phyloP scores from a whole-genome alignment of 2,113 vertebrate genomes.

The Lichenostomus cassidix region DNA sequence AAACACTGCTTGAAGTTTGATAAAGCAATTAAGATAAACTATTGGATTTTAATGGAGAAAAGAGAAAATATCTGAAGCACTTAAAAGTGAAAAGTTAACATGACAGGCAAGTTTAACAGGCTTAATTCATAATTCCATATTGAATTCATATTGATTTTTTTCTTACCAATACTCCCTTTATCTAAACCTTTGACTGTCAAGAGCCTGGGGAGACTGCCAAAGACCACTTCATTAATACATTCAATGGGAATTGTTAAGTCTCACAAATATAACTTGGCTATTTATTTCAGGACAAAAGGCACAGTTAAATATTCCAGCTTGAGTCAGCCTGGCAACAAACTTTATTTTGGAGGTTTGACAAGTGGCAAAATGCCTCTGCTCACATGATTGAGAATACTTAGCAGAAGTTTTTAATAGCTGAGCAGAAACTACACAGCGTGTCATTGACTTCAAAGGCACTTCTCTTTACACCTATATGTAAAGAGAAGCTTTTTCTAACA shows the following conservation, averaged over 20 bases:
- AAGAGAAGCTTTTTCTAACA: neutral
- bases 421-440: neutral
- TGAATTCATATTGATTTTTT: neutral
- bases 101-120: neutral
- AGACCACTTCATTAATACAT: neutral
- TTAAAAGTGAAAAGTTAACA: neutral
- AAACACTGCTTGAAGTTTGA: neutral
- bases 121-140: constrained; percentile 9
- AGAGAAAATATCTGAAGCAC: neutral
- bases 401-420: neutral
- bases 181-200: neutral
- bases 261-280: neutral
- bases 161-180: neutral
- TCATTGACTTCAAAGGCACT: neutral
- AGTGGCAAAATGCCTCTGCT: neutral
- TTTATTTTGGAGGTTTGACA: neutral
- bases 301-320: neutral
- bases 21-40: neutral
- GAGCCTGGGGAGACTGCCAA: neutral
- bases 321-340: neutral
- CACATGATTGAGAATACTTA: neutral
- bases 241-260: neutral
- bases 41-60: neutral
- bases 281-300: neutral
- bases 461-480: neutral